Evolutionary conservation across 2,888 invertebrate genomes (phyloP), one percentile per base, ranked within the genome.

Genomic region (Lypha dubia): DNA sequence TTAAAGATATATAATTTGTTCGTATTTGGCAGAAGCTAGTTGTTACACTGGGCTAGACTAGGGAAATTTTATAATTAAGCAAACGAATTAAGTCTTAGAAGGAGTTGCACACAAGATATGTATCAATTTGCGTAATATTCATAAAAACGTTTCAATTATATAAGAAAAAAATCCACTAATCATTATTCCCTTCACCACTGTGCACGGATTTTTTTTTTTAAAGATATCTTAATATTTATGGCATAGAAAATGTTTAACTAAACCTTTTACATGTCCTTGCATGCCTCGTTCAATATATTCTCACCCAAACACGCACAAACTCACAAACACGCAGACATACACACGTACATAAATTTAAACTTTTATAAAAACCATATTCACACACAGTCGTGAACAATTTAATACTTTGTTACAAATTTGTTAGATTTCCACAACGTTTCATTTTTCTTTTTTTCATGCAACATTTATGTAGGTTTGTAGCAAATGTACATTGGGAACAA

Each of bases 391-490:
- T 75, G 53, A 49, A 17, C 81, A 63, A 58, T 80, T 80, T 58
- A 71, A 70, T 76, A 76, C 49, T 82, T 63, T 76, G 75, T 82
- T 62, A 71, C 81, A 82, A 82, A 82, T 82, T 82, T 76, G 75
- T 70, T 63, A 70, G 81, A 81, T 75, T 81, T 81, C 38, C 44
- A 53, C 35, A 44, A 38, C 11, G 44, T 53, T 68, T n/a, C n/a
- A n/a, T n/a, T n/a, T n/a, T n/a, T n/a, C n/a, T n/a, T n/a, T 35
- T 44, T n/a, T 68, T 60, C 51, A 53, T 53, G 32, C 38, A 76
- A 63, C 49, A 49, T 63, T 70, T 53, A 38, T 63, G 22, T 46
- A 5, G 51, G 44, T 46, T 46, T 15, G 11, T 28, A 77, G 15
- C 51, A 70, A 65, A 71, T 79, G 65, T 79, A 63, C 56, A 71